Evolutionary conservation across 2,888 invertebrate genomes (phyloP).

Genomic region (Pachymerium ferrugineum): DNA sequence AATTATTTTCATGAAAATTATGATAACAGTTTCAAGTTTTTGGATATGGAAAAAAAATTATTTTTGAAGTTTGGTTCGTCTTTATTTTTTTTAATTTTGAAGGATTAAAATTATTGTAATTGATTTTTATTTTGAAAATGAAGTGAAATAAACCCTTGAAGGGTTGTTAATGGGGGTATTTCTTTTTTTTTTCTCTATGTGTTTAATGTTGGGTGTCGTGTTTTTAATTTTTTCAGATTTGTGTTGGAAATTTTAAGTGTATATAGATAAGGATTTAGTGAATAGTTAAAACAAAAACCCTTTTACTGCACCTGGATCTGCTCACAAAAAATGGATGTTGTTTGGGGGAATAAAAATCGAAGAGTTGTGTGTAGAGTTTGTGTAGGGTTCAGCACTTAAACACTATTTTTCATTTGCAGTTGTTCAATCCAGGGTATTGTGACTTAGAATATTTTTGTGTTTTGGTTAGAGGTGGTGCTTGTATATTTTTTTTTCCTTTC

Average conservation of each 20-base stretch:
- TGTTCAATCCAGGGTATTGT: background rate
- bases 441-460: background rate
- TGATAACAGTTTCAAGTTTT: no score
- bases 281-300: background rate
- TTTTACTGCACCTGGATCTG: slow-evolving; percentile 11
- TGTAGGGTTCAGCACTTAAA: background rate
- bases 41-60: no score
- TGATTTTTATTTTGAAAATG: background rate
- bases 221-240: background rate
- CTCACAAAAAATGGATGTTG: slow-evolving; percentile 8
- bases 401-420: background rate
- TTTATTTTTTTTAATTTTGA: background rate
- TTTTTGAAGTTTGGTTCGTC: background rate
- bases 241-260: background rate
- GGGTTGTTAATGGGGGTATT: no score
- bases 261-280: background rate
- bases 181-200: no score
- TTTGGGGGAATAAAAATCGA: background rate
- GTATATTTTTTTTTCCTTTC: background rate
- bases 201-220: no score
- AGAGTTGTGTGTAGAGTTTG: background rate
- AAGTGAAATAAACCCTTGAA: no score
- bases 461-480: background rate
- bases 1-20: no score
- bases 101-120: background rate